Percentiles rank a stretch among this genome's conserved stretches.
These are phyloP conservation scores for Pterocles gutturalis DNA, from an alignment of 2,113 vertebrate species.

Conservation along the genomic window DNA sequence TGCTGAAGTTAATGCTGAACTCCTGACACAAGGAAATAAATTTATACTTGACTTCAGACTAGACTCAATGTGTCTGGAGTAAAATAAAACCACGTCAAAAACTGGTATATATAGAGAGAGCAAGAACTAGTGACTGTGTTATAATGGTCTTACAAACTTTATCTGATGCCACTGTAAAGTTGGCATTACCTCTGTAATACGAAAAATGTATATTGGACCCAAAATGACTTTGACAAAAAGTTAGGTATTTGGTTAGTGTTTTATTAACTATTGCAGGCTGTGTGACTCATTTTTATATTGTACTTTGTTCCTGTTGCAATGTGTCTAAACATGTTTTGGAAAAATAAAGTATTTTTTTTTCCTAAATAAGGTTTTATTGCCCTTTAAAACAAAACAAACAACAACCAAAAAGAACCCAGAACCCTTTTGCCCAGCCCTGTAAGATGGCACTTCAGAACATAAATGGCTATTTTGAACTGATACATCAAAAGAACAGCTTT, in stretches of 20 bases:
- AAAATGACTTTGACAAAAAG: background rate
- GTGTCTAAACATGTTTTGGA: background rate
- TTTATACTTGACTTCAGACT: background rate
- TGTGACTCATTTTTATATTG: slow-evolving; percentile 22
- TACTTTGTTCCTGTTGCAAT: slow-evolving; percentile 27
- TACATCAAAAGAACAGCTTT: background rate
- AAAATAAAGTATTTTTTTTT: slow-evolving; percentile 33
- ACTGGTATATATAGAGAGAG: background rate
- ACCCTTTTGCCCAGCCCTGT: background rate
- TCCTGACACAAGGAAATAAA: background rate
- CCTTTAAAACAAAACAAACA: background rate
- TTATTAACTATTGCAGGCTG: background rate
- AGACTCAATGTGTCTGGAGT: background rate
- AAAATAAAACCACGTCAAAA: background rate
- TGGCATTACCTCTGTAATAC: background rate
- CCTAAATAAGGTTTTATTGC: background rate
- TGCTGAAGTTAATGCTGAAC: background rate
- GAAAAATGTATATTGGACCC: background rate
- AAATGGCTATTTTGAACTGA: background rate
- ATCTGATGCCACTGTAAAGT: background rate
- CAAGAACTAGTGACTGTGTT: background rate
- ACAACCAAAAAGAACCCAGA: background rate
- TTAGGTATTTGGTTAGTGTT: background rate
- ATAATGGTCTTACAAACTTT: background rate
- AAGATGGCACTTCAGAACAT: background rate